Evolutionary conservation across 1,140 invertebrate genomes (phyloP).

Genomic region (Ceratitis capitata): DNA sequence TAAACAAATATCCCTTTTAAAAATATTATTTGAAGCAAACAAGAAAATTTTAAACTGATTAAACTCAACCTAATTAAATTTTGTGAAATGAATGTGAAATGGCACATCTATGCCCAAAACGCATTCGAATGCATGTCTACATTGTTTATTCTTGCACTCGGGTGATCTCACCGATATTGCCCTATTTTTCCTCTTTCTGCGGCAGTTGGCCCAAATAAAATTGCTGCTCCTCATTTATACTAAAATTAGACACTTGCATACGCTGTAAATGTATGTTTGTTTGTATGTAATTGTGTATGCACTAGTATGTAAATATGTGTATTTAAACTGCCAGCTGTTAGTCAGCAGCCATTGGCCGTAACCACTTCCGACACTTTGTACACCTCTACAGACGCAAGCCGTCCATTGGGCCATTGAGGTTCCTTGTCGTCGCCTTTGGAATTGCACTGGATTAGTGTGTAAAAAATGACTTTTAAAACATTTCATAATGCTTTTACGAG

Average conservation of each 20-base stretch:
- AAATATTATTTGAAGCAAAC: background rate
- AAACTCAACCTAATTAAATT: background rate
- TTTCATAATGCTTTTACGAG: background rate
- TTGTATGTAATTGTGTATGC: no score
- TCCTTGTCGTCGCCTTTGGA: background rate
- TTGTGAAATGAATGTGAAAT: background rate
- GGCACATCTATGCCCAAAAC: background rate
- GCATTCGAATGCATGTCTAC: background rate
- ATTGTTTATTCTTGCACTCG: background rate
- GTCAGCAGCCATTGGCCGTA: background rate
- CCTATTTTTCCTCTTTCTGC: background rate
- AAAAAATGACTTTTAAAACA: background rate
- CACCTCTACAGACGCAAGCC: background rate
- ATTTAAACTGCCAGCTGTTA: background rate
- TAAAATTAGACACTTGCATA: background rate
- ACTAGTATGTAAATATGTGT: background rate
- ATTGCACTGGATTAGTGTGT: background rate
- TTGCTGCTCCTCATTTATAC: background rate
- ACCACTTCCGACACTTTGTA: background rate
- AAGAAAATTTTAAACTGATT: background rate
- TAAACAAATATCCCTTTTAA: no score
- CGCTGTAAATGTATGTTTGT: background rate
- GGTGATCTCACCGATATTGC: background rate
- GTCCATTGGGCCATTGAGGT: background rate
- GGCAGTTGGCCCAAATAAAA: background rate